Percentiles rank a stretch among this genome's conserved stretches.
These are phyloP conservation scores for Julus scandinavius DNA, from an alignment of 2,888 invertebrate species.

Conservation along the genomic window DNA sequence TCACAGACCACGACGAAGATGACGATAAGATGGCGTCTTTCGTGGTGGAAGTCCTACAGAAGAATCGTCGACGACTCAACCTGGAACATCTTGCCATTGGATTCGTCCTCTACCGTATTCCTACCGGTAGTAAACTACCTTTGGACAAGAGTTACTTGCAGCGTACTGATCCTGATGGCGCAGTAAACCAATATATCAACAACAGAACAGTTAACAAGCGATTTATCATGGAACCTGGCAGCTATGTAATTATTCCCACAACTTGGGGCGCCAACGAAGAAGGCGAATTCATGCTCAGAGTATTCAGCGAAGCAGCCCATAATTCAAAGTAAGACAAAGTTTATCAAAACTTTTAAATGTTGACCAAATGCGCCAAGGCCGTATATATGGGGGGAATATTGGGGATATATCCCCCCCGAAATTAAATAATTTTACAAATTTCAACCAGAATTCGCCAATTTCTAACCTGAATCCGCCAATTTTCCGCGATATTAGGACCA, in stretches of 20 bases:
- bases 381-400: too few species aligned
- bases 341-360: too few species aligned
- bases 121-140: not conserved
- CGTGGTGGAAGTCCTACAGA: conserved; percentile 60
- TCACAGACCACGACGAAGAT: conserved; percentile 58
- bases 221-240: not conserved
- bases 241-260: too few species aligned
- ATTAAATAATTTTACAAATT: too few species aligned
- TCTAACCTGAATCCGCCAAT: too few species aligned
- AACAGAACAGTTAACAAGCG: not conserved
- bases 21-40: conserved; percentile 59
- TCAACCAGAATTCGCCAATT: too few species aligned
- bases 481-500: too few species aligned
- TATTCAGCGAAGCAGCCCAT: conserved; percentile 85
- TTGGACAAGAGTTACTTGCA: not conserved
- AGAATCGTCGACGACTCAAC: conserved; percentile 57
- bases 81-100: not conserved
- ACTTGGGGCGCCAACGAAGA: too few species aligned
- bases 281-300: conserved; percentile 96
- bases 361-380: too few species aligned
- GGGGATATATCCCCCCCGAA: too few species aligned
- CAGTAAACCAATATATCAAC: not conserved
- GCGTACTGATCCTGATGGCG: too few species aligned
- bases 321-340: conserved; percentile 59
- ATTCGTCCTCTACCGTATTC: not conserved